These are phyloP conservation scores for Manacus vitellinus DNA, from an alignment of 2,113 vertebrate genomes.

Conservation along the genomic window DNA sequence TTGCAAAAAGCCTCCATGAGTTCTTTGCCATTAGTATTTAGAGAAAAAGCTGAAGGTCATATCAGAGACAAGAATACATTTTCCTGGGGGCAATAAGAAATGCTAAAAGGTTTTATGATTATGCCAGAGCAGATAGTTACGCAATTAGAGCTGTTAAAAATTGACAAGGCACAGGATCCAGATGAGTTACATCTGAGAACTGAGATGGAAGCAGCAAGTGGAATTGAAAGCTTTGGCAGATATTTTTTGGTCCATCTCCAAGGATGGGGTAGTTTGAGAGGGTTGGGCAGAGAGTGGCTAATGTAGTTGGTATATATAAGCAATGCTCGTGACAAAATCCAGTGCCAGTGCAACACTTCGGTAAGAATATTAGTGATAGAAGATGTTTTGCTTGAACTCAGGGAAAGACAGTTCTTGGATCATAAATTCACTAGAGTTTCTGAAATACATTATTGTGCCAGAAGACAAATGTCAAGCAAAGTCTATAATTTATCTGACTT, in stretches of 20 bases:
- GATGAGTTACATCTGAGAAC: not conserved
- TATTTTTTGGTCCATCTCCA: not conserved
- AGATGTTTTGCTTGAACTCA: slow-evolving; percentile 15
- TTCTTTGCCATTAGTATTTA: not conserved
- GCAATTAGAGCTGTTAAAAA: slow-evolving; percentile 43
- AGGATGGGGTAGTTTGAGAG: not conserved
- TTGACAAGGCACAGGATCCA: not conserved
- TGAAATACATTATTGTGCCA: slow-evolving; percentile 21
- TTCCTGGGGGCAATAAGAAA: slow-evolving; percentile 28
- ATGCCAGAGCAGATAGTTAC: slow-evolving; percentile 18
- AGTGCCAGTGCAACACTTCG: not conserved
- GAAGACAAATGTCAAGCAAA: slow-evolving; percentile 49
- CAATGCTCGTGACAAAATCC: not conserved
- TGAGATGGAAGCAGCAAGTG: not conserved
- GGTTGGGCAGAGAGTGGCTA: not conserved
- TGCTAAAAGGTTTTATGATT: slow-evolving; percentile 35
- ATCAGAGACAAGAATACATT: not conserved
- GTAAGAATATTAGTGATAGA: not conserved
- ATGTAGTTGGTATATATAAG: not conserved
- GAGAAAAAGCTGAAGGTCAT: slow-evolving; percentile 40
- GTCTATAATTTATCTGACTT: slow-evolving; percentile 61
- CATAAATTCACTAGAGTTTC: slow-evolving; percentile 35
- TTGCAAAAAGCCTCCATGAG: not conserved
- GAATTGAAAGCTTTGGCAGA: not conserved
- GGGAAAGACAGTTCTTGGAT: not conserved